Percentiles rank a stretch among this genome's conserved stretches.
Conservation (phyloP, 2,797 vertebrate genomes). For the Enoplosus armatus region DNA sequence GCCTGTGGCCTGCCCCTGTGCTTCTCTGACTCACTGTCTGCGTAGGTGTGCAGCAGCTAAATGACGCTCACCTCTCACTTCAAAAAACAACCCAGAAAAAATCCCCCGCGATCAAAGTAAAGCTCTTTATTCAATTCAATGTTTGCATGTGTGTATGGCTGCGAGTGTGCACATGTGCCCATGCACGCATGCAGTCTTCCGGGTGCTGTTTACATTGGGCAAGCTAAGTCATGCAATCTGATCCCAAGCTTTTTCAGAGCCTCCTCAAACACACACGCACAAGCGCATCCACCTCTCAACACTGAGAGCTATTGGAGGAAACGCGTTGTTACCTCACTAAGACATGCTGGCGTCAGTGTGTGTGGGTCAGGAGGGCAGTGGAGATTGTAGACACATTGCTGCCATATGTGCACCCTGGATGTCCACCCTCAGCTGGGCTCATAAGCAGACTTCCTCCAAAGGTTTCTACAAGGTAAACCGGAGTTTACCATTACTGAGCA, state of each 20-base stretch:
- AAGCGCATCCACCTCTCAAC: slow-evolving; percentile 71
- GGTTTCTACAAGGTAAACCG: slow-evolving; percentile 60
- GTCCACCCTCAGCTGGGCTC: slow-evolving; percentile 49
- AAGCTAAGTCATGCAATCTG: slow-evolving; percentile 80
- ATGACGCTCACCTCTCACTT: slow-evolving; percentile 47
- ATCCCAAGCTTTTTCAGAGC: slow-evolving; percentile 66
- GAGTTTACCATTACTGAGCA: slow-evolving; percentile 30
- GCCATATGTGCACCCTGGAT: slow-evolving; percentile 69
- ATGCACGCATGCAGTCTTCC: slow-evolving; percentile 37
- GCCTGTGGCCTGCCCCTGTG: slow-evolving; percentile 31
- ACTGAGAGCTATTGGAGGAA: slow-evolving; percentile 78
- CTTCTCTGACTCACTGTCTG: slow-evolving; percentile 55
- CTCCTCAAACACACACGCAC: slow-evolving; percentile 34
- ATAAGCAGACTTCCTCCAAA: slow-evolving; percentile 35
- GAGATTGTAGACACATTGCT: slow-evolving; percentile 66
- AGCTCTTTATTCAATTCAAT: slow-evolving; percentile 51
- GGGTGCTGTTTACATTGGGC: slow-evolving; percentile 78
- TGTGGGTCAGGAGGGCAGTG: slow-evolving; percentile 72
- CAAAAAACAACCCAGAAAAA: slow-evolving; percentile 45
- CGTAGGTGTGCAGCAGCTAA: slow-evolving; percentile 57
- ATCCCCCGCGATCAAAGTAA: slow-evolving; percentile 56
- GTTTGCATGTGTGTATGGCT: slow-evolving; percentile 34
- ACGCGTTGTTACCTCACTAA: slow-evolving; percentile 82
- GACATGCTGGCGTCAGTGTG: slow-evolving; percentile 83
- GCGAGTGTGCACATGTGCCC: not conserved